Conservation (phyloP, 2,113 vertebrate genomes). For the Salvelinus alpinus region DNA sequence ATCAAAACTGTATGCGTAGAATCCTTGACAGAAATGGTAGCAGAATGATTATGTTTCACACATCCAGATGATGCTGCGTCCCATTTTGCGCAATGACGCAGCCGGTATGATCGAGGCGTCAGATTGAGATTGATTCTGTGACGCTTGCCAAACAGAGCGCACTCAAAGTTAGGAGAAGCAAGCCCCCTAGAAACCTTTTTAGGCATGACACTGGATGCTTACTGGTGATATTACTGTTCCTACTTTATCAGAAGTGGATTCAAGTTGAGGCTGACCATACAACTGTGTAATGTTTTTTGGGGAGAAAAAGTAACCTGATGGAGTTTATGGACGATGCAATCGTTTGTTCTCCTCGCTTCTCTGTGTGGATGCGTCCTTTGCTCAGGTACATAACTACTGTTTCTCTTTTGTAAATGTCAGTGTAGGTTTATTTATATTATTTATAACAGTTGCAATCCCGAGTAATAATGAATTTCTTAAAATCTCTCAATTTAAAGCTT, state of each 20-base stretch:
- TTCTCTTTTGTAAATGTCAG: background rate
- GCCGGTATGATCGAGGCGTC: no score
- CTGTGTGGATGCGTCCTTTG: slow-evolving; percentile 37
- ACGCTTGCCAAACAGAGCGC: background rate
- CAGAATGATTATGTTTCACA: no score
- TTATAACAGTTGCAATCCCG: background rate
- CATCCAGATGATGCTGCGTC: no score
- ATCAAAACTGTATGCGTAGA: no score
- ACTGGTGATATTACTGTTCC: background rate
- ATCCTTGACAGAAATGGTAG: no score
- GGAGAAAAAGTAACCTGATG: slow-evolving; percentile 18
- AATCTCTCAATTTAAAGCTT: no score
- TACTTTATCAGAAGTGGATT: background rate
- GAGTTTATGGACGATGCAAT: slow-evolving; percentile 46
- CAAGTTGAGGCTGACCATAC: background rate
- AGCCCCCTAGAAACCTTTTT: background rate
- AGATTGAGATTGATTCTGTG: no score
- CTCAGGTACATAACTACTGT: slow-evolving; percentile 35
- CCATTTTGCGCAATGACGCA: no score
- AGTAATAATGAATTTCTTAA: no score
- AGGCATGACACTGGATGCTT: background rate
- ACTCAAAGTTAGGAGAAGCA: background rate
- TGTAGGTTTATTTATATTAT: background rate
- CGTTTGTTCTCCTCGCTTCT: slow-evolving; percentile 32
- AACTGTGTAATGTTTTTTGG: background rate